Conservation (phyloP, 37 sponge, comb jelly and placozoan species). For the Geodia barretti region DNA sequence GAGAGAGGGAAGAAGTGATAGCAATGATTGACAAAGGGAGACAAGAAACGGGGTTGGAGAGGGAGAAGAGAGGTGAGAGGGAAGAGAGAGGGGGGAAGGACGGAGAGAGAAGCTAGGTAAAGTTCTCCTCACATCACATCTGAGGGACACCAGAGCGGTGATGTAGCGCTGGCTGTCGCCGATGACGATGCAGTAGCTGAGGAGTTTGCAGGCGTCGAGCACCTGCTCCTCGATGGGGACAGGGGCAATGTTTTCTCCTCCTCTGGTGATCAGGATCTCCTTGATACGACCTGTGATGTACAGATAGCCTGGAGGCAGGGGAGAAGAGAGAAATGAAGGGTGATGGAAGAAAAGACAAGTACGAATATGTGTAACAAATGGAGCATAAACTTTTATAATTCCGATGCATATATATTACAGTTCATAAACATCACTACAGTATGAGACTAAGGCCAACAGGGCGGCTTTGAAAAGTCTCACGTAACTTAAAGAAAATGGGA, state of each 20-base stretch:
- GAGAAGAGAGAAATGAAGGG: too few relatives aligned
- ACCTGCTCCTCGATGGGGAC: conserved; percentile 88
- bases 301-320: conserved; percentile 87
- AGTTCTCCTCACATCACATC: conserved; percentile 85
- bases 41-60: too few relatives aligned
- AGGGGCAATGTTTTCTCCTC: conserved; percentile 98
- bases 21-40: background rate
- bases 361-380: too few relatives aligned
- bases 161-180: conserved; percentile 92
- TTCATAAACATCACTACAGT: too few relatives aligned
- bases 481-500: too few relatives aligned
- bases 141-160: conserved; percentile 84
- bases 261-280: conserved; percentile 94
- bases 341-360: background rate
- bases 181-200: conserved; percentile 84
- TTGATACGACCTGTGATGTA: conserved; percentile 94
- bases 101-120: too few relatives aligned
- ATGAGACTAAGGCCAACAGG: too few relatives aligned
- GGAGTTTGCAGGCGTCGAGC: conserved; percentile 56
- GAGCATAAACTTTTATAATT: background rate
- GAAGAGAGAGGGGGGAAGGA: too few relatives aligned
- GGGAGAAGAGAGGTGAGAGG: too few relatives aligned
- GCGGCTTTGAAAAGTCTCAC: too few relatives aligned
- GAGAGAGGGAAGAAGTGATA: conserved; percentile 6
- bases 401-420: background rate